Base-by-base conservation (phyloP, 2,888 invertebrate species). In the Xestia ashworthii region DNA sequence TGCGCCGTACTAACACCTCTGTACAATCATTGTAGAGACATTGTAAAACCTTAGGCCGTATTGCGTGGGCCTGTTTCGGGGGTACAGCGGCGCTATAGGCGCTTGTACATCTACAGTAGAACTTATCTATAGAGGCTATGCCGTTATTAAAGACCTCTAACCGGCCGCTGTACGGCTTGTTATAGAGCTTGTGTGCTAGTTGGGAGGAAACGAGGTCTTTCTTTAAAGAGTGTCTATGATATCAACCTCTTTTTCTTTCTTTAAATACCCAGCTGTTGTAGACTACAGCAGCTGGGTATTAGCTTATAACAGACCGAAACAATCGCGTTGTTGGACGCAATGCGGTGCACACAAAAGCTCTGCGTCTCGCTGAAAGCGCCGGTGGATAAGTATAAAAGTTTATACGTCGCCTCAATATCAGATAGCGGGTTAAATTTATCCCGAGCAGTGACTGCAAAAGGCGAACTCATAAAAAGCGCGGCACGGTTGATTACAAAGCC, bases 401-500 rank as follows among this genome's bases (percentile, higher is more conserved):
- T 90, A 91, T 90, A 90, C 88, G 86, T 86, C 88, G 90, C 91
- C 91, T 92, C 94, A 91, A 93, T 94, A 95, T 95, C 93, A 94
- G 94, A 94, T 94, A 93, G 92, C 93, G 92, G 90, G 93, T 92
- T 93, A 93, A 94, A 95, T 95, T 94, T 95, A 95, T 94, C 93
- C 92, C 90, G 90, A 91, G 92, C 93, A 92, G 91, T 89, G 93
- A 91, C 93, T 93, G 94, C 94, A 92, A 93, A 93, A 94, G 95
- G 94, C 94, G 92, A 89, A 87, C 93, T 95, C 95, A 93, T 95
- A 96, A 96, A 96, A 96, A 95, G 93, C 95, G 95, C 95, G 95
- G 94, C 93, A 89, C 92, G 93, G 92, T 94, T 95, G 95, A 96
- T 96, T 96, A 95, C 95, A 94, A 94, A 94, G 94, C 94, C 92